Conservation (phyloP, 2,797 vertebrate species). For the Chelmon rostratus region DNA sequence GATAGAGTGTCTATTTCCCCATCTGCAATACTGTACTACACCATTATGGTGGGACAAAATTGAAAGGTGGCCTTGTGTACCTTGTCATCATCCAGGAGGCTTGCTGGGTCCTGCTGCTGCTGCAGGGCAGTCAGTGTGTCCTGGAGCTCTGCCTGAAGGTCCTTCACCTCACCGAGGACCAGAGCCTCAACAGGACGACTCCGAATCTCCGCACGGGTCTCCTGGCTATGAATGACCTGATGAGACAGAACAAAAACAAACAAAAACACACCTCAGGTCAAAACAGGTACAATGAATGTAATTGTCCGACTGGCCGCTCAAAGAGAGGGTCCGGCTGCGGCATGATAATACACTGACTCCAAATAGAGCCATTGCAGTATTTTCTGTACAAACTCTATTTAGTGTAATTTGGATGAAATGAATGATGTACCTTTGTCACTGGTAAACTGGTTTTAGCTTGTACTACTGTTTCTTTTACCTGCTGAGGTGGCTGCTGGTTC, state of each 20-base stretch:
- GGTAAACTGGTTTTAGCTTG: not conserved
- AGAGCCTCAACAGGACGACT: conserved; percentile 40
- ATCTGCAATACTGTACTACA: not conserved
- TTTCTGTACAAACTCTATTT: not conserved
- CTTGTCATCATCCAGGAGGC: conserved; percentile 88
- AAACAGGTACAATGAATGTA: not conserved
- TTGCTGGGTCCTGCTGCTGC: conserved; percentile 82
- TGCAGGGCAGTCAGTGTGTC: conserved; percentile 87
- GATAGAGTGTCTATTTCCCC: not conserved
- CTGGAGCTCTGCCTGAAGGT: conserved; percentile 88
- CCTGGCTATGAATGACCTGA: conserved; percentile 65
- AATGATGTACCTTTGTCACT: not conserved
- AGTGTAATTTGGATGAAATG: not conserved
- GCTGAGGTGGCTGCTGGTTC: conserved; percentile 61
- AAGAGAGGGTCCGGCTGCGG: not conserved
- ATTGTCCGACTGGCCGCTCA: conserved; percentile 15
- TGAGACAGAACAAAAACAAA: conserved; percentile 36
- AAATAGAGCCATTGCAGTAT: not conserved
- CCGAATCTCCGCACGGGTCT: conserved; percentile 54
- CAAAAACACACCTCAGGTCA: conserved; percentile 31
- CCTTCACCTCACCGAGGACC: conserved; percentile 62
- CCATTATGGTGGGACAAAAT: not conserved
- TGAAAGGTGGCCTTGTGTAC: conserved; percentile 73
- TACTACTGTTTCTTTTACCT: conserved; percentile 43
- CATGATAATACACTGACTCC: not conserved